phyloP scores from a whole-genome alignment of 2,888 invertebrate genomes.

The Unio delphinus region DNA sequence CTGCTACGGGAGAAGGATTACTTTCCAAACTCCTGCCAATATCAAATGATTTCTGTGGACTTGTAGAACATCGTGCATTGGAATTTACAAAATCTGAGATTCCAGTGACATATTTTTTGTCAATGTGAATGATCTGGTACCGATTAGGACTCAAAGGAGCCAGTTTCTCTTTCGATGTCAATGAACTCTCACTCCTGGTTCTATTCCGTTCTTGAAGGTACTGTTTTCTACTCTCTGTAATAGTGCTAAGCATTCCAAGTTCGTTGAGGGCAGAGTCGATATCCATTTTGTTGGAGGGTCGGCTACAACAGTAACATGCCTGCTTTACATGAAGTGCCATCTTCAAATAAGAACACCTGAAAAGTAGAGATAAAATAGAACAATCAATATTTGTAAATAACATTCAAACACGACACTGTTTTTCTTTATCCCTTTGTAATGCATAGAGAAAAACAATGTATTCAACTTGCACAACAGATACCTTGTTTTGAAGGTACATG shows the following conservation, averaged over 20 bases:
- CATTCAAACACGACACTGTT: too few species aligned
- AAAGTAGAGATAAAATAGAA: too few species aligned
- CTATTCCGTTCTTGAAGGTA: constrained; percentile 52
- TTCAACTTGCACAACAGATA: too few species aligned
- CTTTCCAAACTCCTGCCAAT: constrained; percentile 13
- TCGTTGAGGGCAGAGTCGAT: constrained; percentile 64
- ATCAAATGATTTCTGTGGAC: constrained; percentile 6
- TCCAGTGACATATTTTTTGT: constrained; percentile 57
- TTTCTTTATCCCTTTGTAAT: too few species aligned
- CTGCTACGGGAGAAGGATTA: constrained; percentile 3
- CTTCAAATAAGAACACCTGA: too few species aligned
- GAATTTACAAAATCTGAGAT: constrained; percentile 30
- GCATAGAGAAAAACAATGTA: too few species aligned
- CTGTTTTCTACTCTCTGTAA: constrained; percentile 61
- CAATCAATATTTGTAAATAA: too few species aligned
- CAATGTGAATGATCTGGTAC: constrained; percentile 57
- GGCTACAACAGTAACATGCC: constrained; percentile 42
- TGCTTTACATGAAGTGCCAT: constrained; percentile 10
- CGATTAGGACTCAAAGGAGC: constrained; percentile 12
- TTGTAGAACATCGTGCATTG: constrained; percentile 9
- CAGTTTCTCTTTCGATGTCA: constrained; percentile 16
- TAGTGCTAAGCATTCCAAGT: constrained; percentile 66
- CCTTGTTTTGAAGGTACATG: too few species aligned
- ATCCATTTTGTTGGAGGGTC: constrained; percentile 47
- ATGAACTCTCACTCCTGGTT: constrained; percentile 43